A percentile compares a stretch with the other conserved stretches of the same genome.
phyloP scores from a whole-genome alignment of 2,888 invertebrate species.

The Diabrotica balteata region DNA sequence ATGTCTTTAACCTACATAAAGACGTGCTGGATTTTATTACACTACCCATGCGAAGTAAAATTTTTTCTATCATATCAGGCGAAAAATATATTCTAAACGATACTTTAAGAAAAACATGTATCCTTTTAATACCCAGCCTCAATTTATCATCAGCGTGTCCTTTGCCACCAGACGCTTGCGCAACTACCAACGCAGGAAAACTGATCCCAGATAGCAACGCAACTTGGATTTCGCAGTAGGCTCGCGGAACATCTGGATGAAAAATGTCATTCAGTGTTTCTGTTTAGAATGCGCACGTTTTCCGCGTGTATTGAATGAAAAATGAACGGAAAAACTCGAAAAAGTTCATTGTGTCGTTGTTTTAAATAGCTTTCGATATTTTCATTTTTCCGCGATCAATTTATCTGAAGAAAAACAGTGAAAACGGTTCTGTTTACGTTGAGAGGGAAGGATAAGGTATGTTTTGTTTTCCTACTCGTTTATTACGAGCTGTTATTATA shows the following conservation, averaged over 20 bases:
- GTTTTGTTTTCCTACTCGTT: not conserved
- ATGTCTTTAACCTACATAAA: too few relatives aligned
- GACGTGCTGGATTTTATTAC: too few relatives aligned
- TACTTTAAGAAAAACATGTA: not conserved
- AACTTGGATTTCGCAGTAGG: conserved; percentile 9
- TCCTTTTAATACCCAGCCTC: conserved; percentile 1
- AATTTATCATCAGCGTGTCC: conserved; percentile 1
- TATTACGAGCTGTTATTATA: too few relatives aligned
- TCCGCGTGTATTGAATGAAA: not conserved
- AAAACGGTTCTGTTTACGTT: not conserved
- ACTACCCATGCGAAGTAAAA: too few relatives aligned
- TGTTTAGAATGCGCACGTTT: conserved; percentile 4
- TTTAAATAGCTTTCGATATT: conserved; percentile 1
- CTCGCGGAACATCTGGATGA: conserved; percentile 9
- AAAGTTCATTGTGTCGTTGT: not conserved
- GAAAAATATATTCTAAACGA: not conserved
- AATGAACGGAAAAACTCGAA: not conserved
- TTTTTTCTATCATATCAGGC: not conserved
- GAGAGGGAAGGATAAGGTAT: conserved; percentile 2
- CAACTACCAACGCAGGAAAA: conserved; percentile 6
- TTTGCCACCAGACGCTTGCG: conserved; percentile 3
- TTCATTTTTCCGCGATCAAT: not conserved
- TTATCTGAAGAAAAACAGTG: not conserved
- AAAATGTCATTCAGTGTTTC: conserved; percentile 9
- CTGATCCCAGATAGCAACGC: conserved; percentile 11